Evolutionary conservation across 2,888 invertebrate genomes (phyloP).

Genomic region (Parthenolecanium corni): DNA sequence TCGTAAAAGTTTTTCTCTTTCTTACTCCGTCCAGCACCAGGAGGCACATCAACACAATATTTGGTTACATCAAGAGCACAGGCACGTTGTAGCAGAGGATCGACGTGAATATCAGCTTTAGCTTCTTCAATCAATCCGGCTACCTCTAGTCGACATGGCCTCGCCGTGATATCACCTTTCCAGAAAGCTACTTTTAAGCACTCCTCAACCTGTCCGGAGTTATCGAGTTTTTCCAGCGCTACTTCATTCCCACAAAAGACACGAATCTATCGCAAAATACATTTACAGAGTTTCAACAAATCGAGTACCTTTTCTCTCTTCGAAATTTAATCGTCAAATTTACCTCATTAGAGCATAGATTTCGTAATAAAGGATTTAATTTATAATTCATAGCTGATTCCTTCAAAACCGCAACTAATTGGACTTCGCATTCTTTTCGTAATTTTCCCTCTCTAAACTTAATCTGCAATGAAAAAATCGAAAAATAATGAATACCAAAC

Average conservation of each 20-base stretch:
- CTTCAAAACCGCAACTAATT: slow-evolving; percentile 67
- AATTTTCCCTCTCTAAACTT: slow-evolving; percentile 65
- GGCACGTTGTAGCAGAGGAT: slow-evolving; percentile 77
- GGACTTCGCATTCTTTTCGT: slow-evolving; percentile 62
- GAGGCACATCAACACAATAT: slow-evolving; percentile 64
- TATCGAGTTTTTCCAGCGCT: slow-evolving; percentile 43
- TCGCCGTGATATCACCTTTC: slow-evolving; percentile 57
- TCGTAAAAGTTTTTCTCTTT: background rate
- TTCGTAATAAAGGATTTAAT: slow-evolving; percentile 73
- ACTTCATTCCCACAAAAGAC: slow-evolving; percentile 44
- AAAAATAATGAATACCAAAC: background rate
- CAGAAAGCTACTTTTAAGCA: slow-evolving; percentile 74
- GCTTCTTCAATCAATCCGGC: slow-evolving; percentile 79
- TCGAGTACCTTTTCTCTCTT: background rate
- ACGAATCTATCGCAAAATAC: slow-evolving; percentile 38
- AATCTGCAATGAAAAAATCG: slow-evolving; percentile 36
- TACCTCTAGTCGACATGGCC: slow-evolving; percentile 70
- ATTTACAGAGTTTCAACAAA: background rate
- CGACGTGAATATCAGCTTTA: slow-evolving; percentile 87
- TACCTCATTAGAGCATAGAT: slow-evolving; percentile 61
- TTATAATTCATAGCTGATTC: slow-evolving; percentile 85
- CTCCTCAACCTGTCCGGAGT: slow-evolving; percentile 61
- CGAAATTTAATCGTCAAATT: slow-evolving; percentile 35
- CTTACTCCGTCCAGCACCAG: slow-evolving; percentile 86
- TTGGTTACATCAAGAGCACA: slow-evolving; percentile 74